Conservation (phyloP, 2,797 vertebrate genomes). For the Discoglossus pictus region DNA sequence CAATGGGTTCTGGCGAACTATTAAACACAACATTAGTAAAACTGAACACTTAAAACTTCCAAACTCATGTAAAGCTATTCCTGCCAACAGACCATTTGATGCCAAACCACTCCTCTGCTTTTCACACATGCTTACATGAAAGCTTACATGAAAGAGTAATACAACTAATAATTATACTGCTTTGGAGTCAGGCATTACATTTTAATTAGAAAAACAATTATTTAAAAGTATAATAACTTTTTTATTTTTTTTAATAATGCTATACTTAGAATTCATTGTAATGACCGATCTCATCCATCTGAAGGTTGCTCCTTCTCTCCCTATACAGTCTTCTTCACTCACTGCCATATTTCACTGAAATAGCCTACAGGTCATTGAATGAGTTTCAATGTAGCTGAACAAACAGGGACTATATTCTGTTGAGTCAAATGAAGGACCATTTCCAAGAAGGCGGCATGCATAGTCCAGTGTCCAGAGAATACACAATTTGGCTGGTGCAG, state of each 20-base stretch:
- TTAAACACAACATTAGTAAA: constrained; percentile 36
- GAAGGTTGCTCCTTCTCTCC: too few species aligned
- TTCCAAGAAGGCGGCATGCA: too few species aligned
- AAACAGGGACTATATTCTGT: too few species aligned
- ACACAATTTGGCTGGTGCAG: too few species aligned
- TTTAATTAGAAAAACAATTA: not conserved
- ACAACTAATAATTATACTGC: constrained; percentile 26
- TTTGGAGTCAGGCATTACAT: constrained; percentile 22
- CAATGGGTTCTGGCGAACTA: constrained; percentile 39
- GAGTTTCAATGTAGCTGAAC: too few species aligned
- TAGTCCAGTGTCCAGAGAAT: too few species aligned
- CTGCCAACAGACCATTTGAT: constrained; percentile 32
- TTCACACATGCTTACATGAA: constrained; percentile 44
- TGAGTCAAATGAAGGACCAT: too few species aligned
- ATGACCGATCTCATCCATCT: too few species aligned
- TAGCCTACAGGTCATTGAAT: too few species aligned
- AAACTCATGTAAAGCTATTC: constrained; percentile 39
- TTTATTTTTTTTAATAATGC: not conserved
- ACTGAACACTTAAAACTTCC: constrained; percentile 35
- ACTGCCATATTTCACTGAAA: too few species aligned
- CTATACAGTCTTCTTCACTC: too few species aligned
- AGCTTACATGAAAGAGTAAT: constrained; percentile 40
- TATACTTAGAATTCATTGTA: too few species aligned
- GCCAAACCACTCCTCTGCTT: constrained; percentile 35
- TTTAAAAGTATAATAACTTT: not conserved